These are phyloP conservation scores for Tetragnatha montana DNA, from an alignment of 2,888 invertebrate species.

Conservation along the genomic window DNA sequence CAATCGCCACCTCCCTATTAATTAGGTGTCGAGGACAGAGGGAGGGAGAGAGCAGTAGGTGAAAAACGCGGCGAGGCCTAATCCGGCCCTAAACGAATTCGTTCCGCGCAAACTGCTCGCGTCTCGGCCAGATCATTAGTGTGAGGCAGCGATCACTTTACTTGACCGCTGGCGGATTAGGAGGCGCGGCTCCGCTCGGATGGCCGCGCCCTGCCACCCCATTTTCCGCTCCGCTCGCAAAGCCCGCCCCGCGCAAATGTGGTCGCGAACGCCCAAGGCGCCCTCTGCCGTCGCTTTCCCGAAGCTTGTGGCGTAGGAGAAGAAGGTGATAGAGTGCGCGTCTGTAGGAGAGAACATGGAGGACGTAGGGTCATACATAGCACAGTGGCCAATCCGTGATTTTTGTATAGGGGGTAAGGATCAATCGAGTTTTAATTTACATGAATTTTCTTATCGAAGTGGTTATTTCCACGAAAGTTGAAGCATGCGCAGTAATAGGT, in stretches of 20 bases:
- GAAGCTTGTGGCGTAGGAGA: neutral
- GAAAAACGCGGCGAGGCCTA: conserved; percentile 56
- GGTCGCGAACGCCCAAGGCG: conserved; percentile 33
- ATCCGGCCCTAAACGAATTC: conserved; percentile 66
- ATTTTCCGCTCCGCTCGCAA: conserved; percentile 61
- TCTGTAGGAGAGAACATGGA: too few species aligned
- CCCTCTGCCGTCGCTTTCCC: conserved; percentile 55
- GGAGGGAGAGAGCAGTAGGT: conserved; percentile 62
- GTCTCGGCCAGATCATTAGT: conserved; percentile 72
- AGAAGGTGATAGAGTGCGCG: neutral
- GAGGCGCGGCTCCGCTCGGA: conserved; percentile 53
- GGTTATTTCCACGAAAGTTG: too few species aligned
- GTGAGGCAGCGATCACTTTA: conserved; percentile 71
- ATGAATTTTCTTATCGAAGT: too few species aligned
- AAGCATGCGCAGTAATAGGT: too few species aligned
- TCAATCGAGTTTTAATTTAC: too few species aligned
- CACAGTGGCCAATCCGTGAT: too few species aligned
- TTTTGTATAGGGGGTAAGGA: too few species aligned
- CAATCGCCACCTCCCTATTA: neutral
- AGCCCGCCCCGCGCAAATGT: conserved; percentile 53
- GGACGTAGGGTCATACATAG: too few species aligned
- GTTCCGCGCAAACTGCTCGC: conserved; percentile 72
- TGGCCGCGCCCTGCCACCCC: conserved; percentile 63
- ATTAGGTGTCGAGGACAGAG: conserved; percentile 63
- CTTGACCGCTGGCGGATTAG: conserved; percentile 72